Evolutionary conservation across 2,113 vertebrate genomes (phyloP).

Genomic region (Nicator chloris): DNA sequence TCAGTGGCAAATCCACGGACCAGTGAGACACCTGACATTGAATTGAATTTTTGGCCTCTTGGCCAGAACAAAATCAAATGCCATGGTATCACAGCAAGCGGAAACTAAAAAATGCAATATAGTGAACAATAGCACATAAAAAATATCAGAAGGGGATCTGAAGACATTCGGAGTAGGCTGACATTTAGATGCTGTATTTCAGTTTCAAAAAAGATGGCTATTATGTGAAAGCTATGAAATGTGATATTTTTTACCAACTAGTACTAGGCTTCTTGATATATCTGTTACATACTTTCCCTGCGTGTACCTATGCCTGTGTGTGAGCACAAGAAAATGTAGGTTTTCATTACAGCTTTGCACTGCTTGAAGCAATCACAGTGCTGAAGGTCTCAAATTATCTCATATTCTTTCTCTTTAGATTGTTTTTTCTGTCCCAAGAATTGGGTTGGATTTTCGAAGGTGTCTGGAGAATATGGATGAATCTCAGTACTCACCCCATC

Average conservation of each 20-base stretch:
- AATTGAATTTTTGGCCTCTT: constrained; percentile 44
- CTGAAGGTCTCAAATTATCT: neutral
- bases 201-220: constrained; percentile 55
- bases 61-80: constrained; percentile 49
- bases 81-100: constrained; percentile 37
- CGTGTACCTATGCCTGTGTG: neutral
- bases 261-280: constrained; percentile 32
- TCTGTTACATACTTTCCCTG: constrained; percentile 18
- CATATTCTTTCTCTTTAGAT: constrained; percentile 5
- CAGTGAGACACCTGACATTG: constrained; percentile 11
- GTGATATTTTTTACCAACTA: constrained; percentile 45
- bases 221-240: constrained; percentile 60
- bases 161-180: constrained; percentile 30
- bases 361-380: neutral
- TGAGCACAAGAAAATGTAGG: neutral
- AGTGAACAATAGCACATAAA: constrained; percentile 1
- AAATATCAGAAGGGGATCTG: constrained; percentile 13
- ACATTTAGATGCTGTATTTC: constrained; percentile 61
- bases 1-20: constrained; percentile 1
- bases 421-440: neutral
- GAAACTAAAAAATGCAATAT: constrained; percentile 42
- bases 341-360: constrained; percentile 18
- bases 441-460: constrained; percentile 7
- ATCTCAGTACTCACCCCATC: neutral
- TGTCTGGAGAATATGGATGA: neutral